Percentiles rank a stretch among this genome's conserved stretches.
phyloP scores from a whole-genome alignment of 2,113 vertebrate genomes.

The Chrysochloris asiatica region DNA sequence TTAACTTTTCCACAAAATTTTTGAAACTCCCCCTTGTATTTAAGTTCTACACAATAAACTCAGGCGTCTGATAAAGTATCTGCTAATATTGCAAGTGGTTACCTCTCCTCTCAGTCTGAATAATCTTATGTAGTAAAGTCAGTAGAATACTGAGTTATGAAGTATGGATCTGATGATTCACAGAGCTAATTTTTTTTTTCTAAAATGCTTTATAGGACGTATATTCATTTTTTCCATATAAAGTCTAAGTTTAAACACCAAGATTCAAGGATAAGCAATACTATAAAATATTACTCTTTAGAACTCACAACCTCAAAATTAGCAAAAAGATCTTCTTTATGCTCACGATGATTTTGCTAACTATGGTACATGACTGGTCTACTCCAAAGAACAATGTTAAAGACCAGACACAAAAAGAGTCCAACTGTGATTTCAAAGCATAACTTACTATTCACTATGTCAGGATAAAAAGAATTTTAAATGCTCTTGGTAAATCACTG shows the following conservation, averaged over 20 bases:
- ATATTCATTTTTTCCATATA: neutral
- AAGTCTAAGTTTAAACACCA: constrained; percentile 27
- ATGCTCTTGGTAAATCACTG: constrained; percentile 15
- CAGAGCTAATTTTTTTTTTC: neutral
- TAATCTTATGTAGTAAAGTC: neutral
- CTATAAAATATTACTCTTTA: constrained; percentile 3
- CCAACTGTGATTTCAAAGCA: neutral
- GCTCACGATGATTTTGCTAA: neutral
- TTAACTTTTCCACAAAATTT: neutral
- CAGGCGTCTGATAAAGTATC: constrained; percentile 17
- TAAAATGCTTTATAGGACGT: constrained; percentile 37
- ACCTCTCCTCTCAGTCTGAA: neutral
- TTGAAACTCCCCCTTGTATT: too few relatives aligned
- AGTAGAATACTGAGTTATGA: neutral
- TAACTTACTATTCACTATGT: neutral
- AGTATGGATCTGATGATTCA: neutral
- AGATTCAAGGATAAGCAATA: constrained; percentile 26
- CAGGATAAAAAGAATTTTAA: constrained; percentile 14
- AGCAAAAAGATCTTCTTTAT: neutral
- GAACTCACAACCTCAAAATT: neutral
- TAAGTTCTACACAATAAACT: constrained; percentile 50
- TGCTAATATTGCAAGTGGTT: constrained; percentile 8
- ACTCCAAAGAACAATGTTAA: neutral
- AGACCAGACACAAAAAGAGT: constrained; percentile 2
- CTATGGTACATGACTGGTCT: neutral